Evolutionary conservation across 2,888 invertebrate genomes (phyloP).

Genomic region (Phania funesta): DNA sequence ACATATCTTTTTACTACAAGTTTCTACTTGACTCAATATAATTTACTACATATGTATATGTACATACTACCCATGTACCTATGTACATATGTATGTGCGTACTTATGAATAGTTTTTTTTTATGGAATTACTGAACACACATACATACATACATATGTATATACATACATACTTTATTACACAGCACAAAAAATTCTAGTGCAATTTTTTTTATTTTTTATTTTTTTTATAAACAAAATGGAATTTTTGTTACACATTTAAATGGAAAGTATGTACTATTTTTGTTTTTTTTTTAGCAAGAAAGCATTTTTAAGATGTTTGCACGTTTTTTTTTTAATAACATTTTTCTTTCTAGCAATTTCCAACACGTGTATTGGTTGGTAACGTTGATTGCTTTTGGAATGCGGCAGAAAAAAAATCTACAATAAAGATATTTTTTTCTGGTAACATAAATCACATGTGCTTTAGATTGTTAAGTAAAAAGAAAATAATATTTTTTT

Average conservation of each 20-base stretch:
- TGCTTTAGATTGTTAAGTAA: background rate
- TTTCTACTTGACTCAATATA: slow-evolving; percentile 49
- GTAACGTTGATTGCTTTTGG: background rate
- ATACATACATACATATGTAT: background rate
- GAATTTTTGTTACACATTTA: background rate
- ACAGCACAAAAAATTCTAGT: too few species aligned
- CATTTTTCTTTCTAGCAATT: too few species aligned
- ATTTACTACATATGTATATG: too few species aligned
- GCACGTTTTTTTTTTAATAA: background rate
- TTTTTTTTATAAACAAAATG: background rate
- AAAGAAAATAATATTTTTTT: too few species aligned
- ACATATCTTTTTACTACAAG: slow-evolving; percentile 20
- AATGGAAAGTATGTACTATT: background rate
- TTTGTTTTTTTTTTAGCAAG: background rate
- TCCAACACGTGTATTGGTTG: background rate
- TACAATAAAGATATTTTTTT: background rate
- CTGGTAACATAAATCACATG: background rate
- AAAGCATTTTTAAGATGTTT: background rate
- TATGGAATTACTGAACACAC: background rate
- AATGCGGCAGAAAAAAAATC: background rate
- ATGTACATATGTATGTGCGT: too few species aligned
- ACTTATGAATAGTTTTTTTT: background rate
- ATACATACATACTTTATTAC: background rate
- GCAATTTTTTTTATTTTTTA: too few species aligned
- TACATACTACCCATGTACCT: too few species aligned